A percentile compares a stretch with the other conserved stretches of the same genome.
These are phyloP conservation scores for Scelioninae gen. 1 DNA, from an alignment of 2,888 invertebrate species.

Conservation along the genomic window DNA sequence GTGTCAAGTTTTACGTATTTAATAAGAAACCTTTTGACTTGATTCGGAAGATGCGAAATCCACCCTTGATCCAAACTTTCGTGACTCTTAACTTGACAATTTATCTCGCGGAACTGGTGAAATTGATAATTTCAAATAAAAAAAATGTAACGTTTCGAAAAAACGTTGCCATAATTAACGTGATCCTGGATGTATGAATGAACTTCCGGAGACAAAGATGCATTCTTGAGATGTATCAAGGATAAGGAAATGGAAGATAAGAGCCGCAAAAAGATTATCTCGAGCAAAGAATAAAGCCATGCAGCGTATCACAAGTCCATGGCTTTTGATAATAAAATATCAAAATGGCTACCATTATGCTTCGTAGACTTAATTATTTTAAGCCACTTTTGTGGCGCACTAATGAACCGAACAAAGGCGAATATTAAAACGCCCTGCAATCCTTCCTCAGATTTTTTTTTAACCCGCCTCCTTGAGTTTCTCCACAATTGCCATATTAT, in stretches of 20 bases:
- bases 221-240: slow-evolving; percentile 36
- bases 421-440: slow-evolving; percentile 77
- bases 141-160: slow-evolving; percentile 19
- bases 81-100: slow-evolving; percentile 3
- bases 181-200: slow-evolving; percentile 35
- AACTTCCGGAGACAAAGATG: slow-evolving; percentile 29
- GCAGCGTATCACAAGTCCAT: slow-evolving; percentile 76
- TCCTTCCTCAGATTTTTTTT: slow-evolving; percentile 63
- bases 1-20: slow-evolving; percentile 63
- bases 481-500: slow-evolving; percentile 47
- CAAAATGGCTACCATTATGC: slow-evolving; percentile 80
- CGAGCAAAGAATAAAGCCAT: slow-evolving; percentile 67
- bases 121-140: slow-evolving; percentile 15
- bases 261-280: slow-evolving; percentile 62
- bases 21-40: slow-evolving; percentile 47
- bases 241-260: slow-evolving; percentile 46
- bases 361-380: slow-evolving; percentile 82
- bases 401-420: slow-evolving; percentile 82
- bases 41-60: neutral
- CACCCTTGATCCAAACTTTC: slow-evolving; percentile 16
- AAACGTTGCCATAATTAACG: slow-evolving; percentile 34
- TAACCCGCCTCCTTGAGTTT: slow-evolving; percentile 18
- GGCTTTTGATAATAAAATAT: slow-evolving; percentile 80
- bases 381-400: slow-evolving; percentile 82
- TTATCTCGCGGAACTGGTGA: slow-evolving; percentile 9